phyloP scores from a whole-genome alignment of 1,140 invertebrate species.

The Coptotermes formosanus region DNA sequence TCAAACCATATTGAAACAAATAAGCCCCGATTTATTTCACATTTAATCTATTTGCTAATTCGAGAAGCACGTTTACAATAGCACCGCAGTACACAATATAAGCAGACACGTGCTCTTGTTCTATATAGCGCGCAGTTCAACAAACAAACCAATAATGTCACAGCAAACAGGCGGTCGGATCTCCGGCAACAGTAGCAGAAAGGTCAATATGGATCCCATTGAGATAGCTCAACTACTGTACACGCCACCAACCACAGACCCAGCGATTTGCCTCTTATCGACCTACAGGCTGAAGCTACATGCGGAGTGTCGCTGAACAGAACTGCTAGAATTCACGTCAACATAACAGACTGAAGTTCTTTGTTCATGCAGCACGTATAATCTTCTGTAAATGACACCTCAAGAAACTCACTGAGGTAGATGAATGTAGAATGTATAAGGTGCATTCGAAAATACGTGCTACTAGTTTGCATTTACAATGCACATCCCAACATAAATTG shows the following conservation, averaged over 20 bases:
- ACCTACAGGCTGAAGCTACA: neutral
- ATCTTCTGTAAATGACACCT: no score
- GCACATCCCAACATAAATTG: no score
- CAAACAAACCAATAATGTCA: slow-evolving; percentile 19
- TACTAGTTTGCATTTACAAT: no score
- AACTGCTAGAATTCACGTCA: no score
- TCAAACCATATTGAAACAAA: neutral
- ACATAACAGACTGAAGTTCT: no score
- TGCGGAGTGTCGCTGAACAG: no score
- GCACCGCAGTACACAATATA: neutral
- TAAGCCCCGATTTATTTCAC: neutral
- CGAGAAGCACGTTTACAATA: slow-evolving; percentile 6
- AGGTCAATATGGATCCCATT: neutral
- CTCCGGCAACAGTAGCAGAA: slow-evolving; percentile 12
- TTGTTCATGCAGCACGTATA: no score
- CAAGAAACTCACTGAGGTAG: no score
- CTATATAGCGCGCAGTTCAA: neutral
- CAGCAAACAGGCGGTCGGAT: slow-evolving; percentile 1
- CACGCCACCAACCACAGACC: neutral
- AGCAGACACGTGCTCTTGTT: neutral
- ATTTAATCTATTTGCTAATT: neutral
- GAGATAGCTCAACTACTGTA: neutral
- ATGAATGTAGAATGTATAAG: no score
- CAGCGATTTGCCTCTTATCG: neutral
- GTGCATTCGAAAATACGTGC: no score